Percentiles rank a stretch among this genome's conserved stretches.
phyloP scores from a whole-genome alignment of 2,113 vertebrate genomes.

The Tauraco erythrolophus region DNA sequence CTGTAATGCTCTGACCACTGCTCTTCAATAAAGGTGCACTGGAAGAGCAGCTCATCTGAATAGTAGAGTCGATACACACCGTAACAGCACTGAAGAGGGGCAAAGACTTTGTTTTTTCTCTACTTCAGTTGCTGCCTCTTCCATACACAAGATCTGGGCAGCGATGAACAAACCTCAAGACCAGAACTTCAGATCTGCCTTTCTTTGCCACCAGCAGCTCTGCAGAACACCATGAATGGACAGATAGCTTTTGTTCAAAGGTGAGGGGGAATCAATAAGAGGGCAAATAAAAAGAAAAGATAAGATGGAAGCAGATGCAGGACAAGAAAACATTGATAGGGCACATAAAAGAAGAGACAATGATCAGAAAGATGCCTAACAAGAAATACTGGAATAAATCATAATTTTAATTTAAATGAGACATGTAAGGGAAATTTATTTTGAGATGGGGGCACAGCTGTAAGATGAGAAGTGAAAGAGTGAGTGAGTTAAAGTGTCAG shows the following conservation, averaged over 20 bases:
- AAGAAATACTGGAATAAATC: neutral
- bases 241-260: neutral
- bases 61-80: neutral
- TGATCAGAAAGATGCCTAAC: neutral
- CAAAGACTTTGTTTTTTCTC: neutral
- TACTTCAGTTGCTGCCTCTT: neutral
- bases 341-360: neutral
- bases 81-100: neutral
- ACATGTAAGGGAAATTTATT: neutral
- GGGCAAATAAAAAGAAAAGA: neutral
- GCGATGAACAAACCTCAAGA: neutral
- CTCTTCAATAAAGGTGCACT: neutral
- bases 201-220: neutral
- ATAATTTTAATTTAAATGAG: neutral
- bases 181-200: neutral
- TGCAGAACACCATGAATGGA: neutral
- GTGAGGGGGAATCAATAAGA: neutral
- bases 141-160: neutral
- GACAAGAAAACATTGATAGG: neutral
- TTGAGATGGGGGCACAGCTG: neutral
- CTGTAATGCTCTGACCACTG: neutral
- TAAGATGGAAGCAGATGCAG: neutral
- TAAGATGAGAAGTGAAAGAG: neutral
- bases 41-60: neutral
- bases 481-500: neutral